A percentile compares a stretch with the other conserved stretches of the same genome.
Evolutionary conservation across 2,797 vertebrate species (phyloP).

Genomic region (Neomorphus geoffroyi): DNA sequence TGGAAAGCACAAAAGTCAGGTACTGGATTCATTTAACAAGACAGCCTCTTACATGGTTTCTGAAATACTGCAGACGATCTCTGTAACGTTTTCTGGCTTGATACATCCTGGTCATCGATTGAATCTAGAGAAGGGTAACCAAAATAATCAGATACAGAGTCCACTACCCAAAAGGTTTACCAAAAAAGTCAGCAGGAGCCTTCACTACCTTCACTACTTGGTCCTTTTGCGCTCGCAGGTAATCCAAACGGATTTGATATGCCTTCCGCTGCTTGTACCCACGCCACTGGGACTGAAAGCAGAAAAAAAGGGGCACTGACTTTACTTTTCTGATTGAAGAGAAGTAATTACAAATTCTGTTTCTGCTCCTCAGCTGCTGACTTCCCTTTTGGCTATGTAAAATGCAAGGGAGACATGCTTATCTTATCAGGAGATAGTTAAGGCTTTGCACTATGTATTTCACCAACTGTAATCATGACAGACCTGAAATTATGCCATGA

Average conservation of each 20-base stretch:
- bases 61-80: conserved; percentile 92
- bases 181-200: neutral
- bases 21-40: neutral
- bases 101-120: conserved; percentile 93
- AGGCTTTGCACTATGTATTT: neutral
- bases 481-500: neutral
- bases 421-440: neutral
- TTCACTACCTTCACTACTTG: conserved; percentile 90
- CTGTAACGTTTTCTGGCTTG: conserved; percentile 92
- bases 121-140: conserved; percentile 81
- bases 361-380: neutral
- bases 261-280: conserved; percentile 91
- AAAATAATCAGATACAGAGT: neutral
- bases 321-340: neutral
- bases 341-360: neutral
- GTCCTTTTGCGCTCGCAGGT: conserved; percentile 83
- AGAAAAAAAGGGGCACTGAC: neutral
- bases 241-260: conserved; percentile 85
- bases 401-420: neutral
- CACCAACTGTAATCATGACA: neutral
- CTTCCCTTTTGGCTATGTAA: neutral
- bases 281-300: conserved; percentile 90
- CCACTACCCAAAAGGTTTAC: neutral
- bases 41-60: conserved; percentile 86
- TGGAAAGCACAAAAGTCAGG: neutral